These are phyloP conservation scores for Griposia aprilina DNA, from an alignment of 2,888 invertebrate genomes.

Conservation along the genomic window DNA sequence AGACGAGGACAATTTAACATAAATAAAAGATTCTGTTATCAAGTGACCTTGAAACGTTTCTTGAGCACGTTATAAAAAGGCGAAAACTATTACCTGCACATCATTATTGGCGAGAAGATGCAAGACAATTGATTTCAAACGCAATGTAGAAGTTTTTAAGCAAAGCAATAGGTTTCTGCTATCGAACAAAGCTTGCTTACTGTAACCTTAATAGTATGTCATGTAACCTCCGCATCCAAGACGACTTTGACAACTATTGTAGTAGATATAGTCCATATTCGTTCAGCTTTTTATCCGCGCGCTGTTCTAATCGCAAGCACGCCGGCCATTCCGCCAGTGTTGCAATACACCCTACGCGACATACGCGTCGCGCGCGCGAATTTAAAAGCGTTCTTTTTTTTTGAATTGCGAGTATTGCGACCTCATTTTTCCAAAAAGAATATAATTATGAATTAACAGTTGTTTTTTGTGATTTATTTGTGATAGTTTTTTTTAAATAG, in stretches of 20 bases:
- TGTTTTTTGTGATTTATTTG: constrained; percentile 33
- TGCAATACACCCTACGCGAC: constrained; percentile 63
- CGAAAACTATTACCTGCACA: background rate
- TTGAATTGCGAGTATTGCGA: constrained; percentile 16
- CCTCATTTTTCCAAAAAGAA: background rate
- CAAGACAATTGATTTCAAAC: background rate
- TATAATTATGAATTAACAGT: background rate
- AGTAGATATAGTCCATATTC: constrained; percentile 3
- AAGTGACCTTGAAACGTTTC: background rate
- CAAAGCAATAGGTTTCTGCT: background rate
- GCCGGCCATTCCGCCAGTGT: constrained; percentile 62
- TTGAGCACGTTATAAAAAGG: background rate
- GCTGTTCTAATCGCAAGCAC: constrained; percentile 54
- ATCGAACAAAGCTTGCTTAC: background rate
- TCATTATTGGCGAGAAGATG: background rate
- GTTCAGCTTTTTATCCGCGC: constrained; percentile 43
- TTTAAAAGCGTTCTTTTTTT: constrained; percentile 49
- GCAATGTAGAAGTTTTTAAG: too few relatives aligned
- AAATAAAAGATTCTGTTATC: background rate
- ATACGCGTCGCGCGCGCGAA: constrained; percentile 61
- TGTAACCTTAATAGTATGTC: background rate
- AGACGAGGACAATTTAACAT: background rate
- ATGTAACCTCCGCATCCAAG: background rate
- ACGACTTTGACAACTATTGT: constrained; percentile 6
- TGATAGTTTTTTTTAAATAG: constrained; percentile 30